Conservation (phyloP, 2,888 invertebrate species). For the Agrotis clavis region DNA sequence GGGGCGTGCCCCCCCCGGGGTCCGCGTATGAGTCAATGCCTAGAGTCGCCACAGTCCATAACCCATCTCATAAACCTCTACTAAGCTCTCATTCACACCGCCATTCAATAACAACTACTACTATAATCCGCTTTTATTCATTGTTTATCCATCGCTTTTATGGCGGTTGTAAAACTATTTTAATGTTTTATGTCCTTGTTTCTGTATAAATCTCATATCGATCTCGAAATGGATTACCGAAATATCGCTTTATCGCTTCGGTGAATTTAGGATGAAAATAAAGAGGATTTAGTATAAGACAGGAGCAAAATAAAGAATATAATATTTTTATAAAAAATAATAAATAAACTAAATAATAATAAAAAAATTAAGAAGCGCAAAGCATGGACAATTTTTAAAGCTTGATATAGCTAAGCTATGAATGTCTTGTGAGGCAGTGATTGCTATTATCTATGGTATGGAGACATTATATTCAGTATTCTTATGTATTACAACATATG, state of each 20-base stretch:
- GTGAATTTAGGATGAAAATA: slow-evolving; percentile 73
- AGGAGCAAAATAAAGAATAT: slow-evolving; percentile 79
- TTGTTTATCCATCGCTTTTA: slow-evolving; percentile 47
- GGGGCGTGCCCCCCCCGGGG: slow-evolving; percentile 87
- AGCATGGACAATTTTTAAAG: slow-evolving; percentile 87
- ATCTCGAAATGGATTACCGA: slow-evolving; percentile 63
- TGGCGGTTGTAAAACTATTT: slow-evolving; percentile 71
- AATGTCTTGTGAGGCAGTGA: slow-evolving; percentile 91
- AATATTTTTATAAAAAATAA: slow-evolving; percentile 74
- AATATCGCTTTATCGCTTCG: slow-evolving; percentile 70
- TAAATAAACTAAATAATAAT: slow-evolving; percentile 81
- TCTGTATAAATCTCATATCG: slow-evolving; percentile 53
- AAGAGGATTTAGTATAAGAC: slow-evolving; percentile 78
- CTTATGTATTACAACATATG: slow-evolving; percentile 66
- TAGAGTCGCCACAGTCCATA: slow-evolving; percentile 72
- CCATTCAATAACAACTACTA: slow-evolving; percentile 45
- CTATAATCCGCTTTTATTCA: slow-evolving; percentile 47
- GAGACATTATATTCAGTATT: slow-evolving; percentile 68
- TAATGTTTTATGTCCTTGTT: slow-evolving; percentile 65
- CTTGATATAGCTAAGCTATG: slow-evolving; percentile 89
- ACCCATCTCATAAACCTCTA: slow-evolving; percentile 62
- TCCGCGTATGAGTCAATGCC: slow-evolving; percentile 89
- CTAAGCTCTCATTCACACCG: slow-evolving; percentile 42
- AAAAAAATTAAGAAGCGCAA: slow-evolving; percentile 86
- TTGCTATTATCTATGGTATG: slow-evolving; percentile 85